Percentiles rank a stretch among this genome's conserved stretches.
Evolutionary conservation across 2,888 invertebrate species (phyloP).

Genomic region (Embidobia sp.): DNA sequence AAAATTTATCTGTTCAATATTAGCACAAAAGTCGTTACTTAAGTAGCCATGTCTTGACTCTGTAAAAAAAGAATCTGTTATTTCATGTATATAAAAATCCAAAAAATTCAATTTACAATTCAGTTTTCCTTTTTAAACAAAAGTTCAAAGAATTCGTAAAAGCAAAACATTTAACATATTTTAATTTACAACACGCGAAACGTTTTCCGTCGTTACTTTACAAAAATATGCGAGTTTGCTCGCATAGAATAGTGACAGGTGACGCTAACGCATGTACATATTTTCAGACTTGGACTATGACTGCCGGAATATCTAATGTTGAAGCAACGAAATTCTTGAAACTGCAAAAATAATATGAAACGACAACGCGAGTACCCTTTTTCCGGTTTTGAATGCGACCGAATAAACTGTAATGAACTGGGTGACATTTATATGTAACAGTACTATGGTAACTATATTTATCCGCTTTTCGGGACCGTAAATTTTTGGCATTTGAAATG

Average conservation of each 20-base stretch:
- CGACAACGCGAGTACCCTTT: not conserved
- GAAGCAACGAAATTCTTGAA: constrained; percentile 8
- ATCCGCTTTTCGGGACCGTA: not conserved
- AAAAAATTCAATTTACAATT: too few species aligned
- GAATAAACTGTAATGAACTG: not conserved
- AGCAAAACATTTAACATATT: constrained; percentile 15
- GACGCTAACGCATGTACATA: constrained; percentile 33
- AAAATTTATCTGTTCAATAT: too few species aligned
- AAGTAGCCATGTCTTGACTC: too few species aligned
- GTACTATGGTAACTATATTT: too few species aligned
- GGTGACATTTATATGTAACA: constrained; percentile 24
- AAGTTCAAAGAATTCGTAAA: not conserved
- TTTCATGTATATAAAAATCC: too few species aligned
- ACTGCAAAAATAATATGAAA: constrained; percentile 6
- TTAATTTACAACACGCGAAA: constrained; percentile 17
- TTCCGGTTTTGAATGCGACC: too few species aligned
- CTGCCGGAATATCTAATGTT: constrained; percentile 11
- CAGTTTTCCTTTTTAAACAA: too few species aligned
- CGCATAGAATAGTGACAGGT: constrained; percentile 11
- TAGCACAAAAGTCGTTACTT: too few species aligned
- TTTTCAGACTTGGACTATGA: constrained; percentile 9
- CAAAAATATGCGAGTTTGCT: not conserved
- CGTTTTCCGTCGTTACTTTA: not conserved
- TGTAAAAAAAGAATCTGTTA: too few species aligned
- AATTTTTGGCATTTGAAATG: not conserved